A percentile compares a stretch with the other conserved stretches of the same genome.
phyloP scores from a whole-genome alignment of 1,140 invertebrate species.

The Palaemon carinicauda region DNA sequence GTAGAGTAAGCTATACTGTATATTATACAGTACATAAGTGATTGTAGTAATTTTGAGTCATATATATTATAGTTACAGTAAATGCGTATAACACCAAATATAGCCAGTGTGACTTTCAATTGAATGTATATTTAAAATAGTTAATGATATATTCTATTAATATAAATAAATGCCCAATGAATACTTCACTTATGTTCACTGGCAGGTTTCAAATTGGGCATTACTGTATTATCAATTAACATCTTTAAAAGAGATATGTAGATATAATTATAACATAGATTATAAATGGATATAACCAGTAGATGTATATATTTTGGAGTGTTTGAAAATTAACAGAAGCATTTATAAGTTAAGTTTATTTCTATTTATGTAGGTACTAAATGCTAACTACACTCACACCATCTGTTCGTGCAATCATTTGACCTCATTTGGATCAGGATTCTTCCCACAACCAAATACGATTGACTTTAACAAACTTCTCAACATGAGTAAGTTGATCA shows the following conservation, averaged over 20 bases:
- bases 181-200: too few relatives aligned
- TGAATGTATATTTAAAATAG: too few relatives aligned
- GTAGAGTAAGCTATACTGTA: slow-evolving; percentile 55
- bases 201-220: neutral
- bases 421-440: slow-evolving; percentile 69
- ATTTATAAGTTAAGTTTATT: neutral
- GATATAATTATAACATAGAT: neutral
- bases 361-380: slow-evolving; percentile 58
- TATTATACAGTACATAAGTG: neutral
- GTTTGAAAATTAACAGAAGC: neutral
- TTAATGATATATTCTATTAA: too few relatives aligned
- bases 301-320: neutral
- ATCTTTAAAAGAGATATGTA: neutral
- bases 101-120: too few relatives aligned
- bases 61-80: too few relatives aligned
- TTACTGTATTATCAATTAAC: neutral
- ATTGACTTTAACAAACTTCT: slow-evolving; percentile 69
- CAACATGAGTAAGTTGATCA: slow-evolving; percentile 64
- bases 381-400: slow-evolving; percentile 62
- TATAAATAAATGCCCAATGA: too few relatives aligned
- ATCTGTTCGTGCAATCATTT: slow-evolving; percentile 68
- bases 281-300: neutral
- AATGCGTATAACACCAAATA: too few relatives aligned
- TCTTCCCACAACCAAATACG: slow-evolving; percentile 68
- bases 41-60: too few relatives aligned